Base-by-base conservation (phyloP, 2,888 invertebrate genomes). In the Monoplex corrugatus region DNA sequence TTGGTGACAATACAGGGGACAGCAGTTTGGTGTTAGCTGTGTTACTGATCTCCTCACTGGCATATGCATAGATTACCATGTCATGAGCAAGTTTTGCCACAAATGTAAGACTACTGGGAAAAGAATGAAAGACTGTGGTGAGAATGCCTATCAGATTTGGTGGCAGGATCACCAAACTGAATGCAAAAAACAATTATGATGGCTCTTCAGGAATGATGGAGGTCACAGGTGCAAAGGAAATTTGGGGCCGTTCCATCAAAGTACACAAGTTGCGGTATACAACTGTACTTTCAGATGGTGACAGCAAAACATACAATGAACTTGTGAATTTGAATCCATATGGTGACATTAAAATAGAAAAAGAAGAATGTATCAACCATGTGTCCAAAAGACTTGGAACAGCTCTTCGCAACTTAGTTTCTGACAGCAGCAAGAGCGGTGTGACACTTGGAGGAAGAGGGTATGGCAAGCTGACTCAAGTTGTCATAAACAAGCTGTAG, bases 301-400 rank as follows among this genome's bases (percentile, higher is more conserved):
- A 78, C 23, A 40, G 78, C 78, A 78, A 78, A 23, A 78, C 78
- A 6, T 78, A 40, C 78, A 78, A 38, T 78, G 78, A 78, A 40
- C 78, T 78, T 40, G 19, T 40, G 23, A 32, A 40, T 38, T 38
- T 40, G 23, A 78, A 40, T 19, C 78, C 78, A 40, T 78, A 78
- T 78, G 50, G 50, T 13, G 78, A 78, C 43, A 40, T 13, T 40
- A 23, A 1, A 13, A 78, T 78, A n/a, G 40, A 5, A 23, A 78
- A 78, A 78, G 78, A 78, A 40, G 78, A 78, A 28, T 78, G 78
- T 32, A 40, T 78, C 78, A 78, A 78, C 23, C 78, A 78, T 40
- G 40, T 78, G 5, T 78, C 78, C 40, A 78, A 78, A 78, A 78
- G 78, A 23, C 10, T 40, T 38, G 78, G 78, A 3, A 40, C 78